Conservation (phyloP, 1,140 invertebrate genomes). For the Neelides sp. region DNA sequence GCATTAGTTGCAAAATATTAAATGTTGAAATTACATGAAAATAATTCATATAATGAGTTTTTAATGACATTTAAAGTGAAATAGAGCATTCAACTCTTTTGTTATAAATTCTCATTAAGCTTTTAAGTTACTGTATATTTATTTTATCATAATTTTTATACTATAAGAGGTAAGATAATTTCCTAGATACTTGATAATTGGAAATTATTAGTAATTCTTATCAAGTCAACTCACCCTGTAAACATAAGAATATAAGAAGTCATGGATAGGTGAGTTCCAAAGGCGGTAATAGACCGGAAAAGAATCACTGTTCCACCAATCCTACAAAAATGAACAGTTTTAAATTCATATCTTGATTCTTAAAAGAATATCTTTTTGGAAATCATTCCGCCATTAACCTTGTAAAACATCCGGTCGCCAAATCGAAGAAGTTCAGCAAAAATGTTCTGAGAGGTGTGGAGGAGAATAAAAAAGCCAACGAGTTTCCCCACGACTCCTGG, state of each 20-base stretch:
- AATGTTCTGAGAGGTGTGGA: constrained; percentile 82
- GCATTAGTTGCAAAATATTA: no score
- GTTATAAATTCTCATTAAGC: no score
- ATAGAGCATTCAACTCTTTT: no score
- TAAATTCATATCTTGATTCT: not conserved
- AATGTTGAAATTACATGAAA: constrained; percentile 8
- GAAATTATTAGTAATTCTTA: no score
- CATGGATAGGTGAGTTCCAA: constrained; percentile 88
- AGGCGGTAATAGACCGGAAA: constrained; percentile 72
- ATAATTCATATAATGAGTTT: no score
- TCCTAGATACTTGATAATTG: not conserved
- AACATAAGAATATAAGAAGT: constrained; percentile 84
- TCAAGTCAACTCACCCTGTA: no score
- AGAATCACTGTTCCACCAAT: constrained; percentile 85
- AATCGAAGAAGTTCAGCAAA: constrained; percentile 74
- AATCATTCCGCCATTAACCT: constrained; percentile 39
- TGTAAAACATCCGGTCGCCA: constrained; percentile 70
- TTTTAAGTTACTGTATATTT: not conserved
- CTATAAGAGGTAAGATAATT: not conserved
- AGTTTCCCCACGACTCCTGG: constrained; percentile 57
- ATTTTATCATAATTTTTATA: not conserved
- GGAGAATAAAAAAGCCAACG: constrained; percentile 65
- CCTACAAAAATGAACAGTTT: constrained; percentile 46
- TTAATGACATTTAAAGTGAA: no score
- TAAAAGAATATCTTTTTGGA: not conserved